Conservation (phyloP, 2,888 invertebrate genomes). For the Quadroppia sp. region DNA sequence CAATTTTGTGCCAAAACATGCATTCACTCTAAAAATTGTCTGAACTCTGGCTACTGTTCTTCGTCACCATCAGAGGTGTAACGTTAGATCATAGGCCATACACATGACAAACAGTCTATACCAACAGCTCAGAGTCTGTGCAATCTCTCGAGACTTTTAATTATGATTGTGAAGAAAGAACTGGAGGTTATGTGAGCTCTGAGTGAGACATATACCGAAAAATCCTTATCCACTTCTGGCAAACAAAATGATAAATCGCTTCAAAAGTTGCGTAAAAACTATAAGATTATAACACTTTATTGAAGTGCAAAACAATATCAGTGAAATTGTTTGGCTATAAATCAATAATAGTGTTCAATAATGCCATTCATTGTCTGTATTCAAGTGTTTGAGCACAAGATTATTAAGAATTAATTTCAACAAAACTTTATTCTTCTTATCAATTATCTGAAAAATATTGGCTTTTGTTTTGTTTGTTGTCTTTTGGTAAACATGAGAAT, state of each 20-base stretch:
- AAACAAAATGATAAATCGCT: constrained; percentile 25
- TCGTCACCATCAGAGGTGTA: constrained; percentile 32
- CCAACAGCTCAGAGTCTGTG: constrained; percentile 3
- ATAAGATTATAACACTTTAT: not conserved
- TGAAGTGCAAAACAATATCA: not conserved
- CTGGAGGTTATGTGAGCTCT: not conserved
- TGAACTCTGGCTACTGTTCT: constrained; percentile 31
- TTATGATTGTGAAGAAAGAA: constrained; percentile 14
- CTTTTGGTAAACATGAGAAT: not conserved
- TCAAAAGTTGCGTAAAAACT: constrained; percentile 8
- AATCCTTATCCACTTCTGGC: not conserved
- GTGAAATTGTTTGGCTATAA: not conserved
- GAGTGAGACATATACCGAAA: not conserved
- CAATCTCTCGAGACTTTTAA: constrained; percentile 29
- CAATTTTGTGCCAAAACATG: not conserved
- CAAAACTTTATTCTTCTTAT: not conserved
- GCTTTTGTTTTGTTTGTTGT: not conserved
- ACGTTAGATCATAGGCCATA: constrained; percentile 34
- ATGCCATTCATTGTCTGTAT: not conserved
- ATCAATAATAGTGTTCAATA: not conserved
- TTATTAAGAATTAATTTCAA: not conserved
- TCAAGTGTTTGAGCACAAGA: not conserved
- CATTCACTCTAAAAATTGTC: not conserved
- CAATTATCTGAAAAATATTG: not conserved
- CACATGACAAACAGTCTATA: not conserved